These are phyloP conservation scores for Penaeus vannamei DNA, from an alignment of 1,140 invertebrate species.

Conservation along the genomic window DNA sequence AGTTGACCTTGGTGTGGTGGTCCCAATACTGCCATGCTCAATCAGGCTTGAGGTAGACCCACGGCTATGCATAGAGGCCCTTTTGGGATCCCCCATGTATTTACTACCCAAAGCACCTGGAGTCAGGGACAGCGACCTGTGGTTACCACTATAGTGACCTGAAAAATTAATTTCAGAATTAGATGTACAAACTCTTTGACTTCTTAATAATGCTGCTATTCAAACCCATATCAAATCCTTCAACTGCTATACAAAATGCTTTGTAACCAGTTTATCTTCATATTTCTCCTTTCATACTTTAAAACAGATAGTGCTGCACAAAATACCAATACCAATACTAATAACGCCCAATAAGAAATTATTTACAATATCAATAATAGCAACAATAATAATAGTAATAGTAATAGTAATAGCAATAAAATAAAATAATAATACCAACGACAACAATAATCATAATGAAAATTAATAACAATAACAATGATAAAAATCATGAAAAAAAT, in stretches of 20 bases:
- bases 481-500: no score
- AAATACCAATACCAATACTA: no score
- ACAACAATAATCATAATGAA: no score
- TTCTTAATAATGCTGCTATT: background rate
- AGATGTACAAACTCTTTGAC: background rate
- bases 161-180: slow-evolving; percentile 30
- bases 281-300: no score
- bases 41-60: slow-evolving; percentile 88
- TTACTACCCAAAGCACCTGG: slow-evolving; percentile 69
- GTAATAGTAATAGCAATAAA: no score
- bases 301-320: no score
- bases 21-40: slow-evolving; percentile 80
- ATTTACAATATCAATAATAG: no score
- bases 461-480: no score
- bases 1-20: slow-evolving; percentile 82
- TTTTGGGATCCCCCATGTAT: slow-evolving; percentile 74
- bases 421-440: no score
- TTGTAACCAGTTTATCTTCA: background rate
- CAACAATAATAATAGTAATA: no score
- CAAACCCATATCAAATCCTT: background rate
- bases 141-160: slow-evolving; percentile 66
- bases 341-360: no score
- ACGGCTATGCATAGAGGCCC: slow-evolving; percentile 90
- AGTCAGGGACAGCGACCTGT: slow-evolving; percentile 70
- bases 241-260: no score